Conservation (phyloP, 2,888 invertebrate species). For the Quadriops clusia region DNA sequence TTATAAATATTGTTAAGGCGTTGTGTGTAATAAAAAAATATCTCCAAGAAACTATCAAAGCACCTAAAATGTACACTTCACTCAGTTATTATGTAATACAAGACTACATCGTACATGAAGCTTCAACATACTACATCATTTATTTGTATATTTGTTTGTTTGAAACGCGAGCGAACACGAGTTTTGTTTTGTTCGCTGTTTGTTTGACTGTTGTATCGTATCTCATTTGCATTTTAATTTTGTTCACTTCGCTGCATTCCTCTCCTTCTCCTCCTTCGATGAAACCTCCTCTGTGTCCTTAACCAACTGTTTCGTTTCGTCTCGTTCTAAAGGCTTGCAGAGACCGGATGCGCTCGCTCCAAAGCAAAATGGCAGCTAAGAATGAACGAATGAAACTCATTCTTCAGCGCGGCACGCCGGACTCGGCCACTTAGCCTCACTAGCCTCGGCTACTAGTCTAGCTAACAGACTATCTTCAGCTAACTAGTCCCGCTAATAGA, state of each 20-base stretch:
- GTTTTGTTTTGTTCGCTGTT: constrained; percentile 18
- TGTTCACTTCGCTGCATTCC: constrained; percentile 38
- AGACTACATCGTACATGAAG: too few relatives aligned
- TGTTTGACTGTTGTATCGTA: constrained; percentile 27
- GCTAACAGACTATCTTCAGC: constrained; percentile 62
- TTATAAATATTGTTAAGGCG: too few relatives aligned
- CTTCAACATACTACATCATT: too few relatives aligned
- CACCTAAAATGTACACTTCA: too few relatives aligned
- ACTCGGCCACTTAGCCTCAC: too few relatives aligned
- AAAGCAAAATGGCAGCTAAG: constrained; percentile 77
- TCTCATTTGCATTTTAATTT: constrained; percentile 33
- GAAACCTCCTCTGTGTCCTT: too few relatives aligned
- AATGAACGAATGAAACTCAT: constrained; percentile 81
- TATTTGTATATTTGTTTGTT: too few relatives aligned
- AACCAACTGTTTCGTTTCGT: constrained; percentile 9
- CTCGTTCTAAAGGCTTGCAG: constrained; percentile 57
- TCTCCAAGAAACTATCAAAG: too few relatives aligned
- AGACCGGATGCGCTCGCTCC: constrained; percentile 74
- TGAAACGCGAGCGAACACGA: too few relatives aligned
- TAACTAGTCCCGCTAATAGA: constrained; percentile 28
- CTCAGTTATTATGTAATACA: too few relatives aligned
- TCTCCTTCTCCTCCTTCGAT: constrained; percentile 15
- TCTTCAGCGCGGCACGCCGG: constrained; percentile 77
- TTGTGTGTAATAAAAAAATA: too few relatives aligned
- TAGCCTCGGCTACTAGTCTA: too few relatives aligned